phyloP scores from a whole-genome alignment of 2,797 vertebrate species.

The Capromys pilorides region DNA sequence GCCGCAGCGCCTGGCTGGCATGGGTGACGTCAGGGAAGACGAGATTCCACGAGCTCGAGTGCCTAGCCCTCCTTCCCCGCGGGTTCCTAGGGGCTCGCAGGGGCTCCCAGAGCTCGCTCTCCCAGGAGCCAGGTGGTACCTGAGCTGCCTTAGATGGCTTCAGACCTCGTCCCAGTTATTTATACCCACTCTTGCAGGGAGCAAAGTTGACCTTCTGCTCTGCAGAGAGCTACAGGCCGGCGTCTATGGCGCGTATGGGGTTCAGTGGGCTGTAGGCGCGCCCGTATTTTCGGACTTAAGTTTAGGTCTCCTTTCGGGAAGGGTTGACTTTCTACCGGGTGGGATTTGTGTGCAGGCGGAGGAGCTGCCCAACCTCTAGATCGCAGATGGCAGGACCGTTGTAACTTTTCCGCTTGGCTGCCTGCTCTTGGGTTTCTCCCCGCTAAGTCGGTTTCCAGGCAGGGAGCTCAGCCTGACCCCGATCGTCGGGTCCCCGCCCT shows the following conservation, averaged over 20 bases:
- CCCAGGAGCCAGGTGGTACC: neutral
- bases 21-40: neutral
- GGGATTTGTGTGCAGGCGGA: neutral
- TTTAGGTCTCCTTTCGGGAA: neutral
- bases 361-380: neutral
- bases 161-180: no score
- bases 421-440: neutral
- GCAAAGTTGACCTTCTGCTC: neutral
- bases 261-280: neutral
- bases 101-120: neutral
- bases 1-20: neutral
- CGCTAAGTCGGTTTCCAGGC: conserved; percentile 49
- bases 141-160: neutral
- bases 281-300: no score
- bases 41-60: fast-evolving
- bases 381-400: neutral
- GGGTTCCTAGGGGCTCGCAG: neutral
- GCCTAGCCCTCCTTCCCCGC: neutral
- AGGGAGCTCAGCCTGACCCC: conserved; percentile 46
- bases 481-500: neutral
- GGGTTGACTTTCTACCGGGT: neutral
- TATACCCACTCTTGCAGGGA: neutral
- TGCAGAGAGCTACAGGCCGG: neutral
- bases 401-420: conserved; percentile 7
- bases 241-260: neutral